A percentile compares a stretch with the other conserved stretches of the same genome.
Evolutionary conservation across 1,140 invertebrate genomes (phyloP).

Genomic region (Tetranychus urticae): DNA sequence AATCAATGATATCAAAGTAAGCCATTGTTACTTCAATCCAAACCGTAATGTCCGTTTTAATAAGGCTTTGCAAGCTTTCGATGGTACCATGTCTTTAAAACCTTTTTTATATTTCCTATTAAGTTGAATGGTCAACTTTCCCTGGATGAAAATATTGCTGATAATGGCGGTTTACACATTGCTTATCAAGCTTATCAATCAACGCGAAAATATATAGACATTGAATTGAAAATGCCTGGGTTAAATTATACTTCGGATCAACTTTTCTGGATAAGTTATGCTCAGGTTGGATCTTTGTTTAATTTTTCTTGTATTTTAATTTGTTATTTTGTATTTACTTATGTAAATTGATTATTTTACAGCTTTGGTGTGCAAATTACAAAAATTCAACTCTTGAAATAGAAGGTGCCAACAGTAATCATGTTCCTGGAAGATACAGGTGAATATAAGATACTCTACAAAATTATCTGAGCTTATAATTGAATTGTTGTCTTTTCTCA

Average conservation of each 20-base stretch:
- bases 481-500: no score
- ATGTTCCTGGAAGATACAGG: no score
- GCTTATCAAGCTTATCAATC: slow-evolving; percentile 3
- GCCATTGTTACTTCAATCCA: slow-evolving; percentile 14
- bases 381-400: no score
- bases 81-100: no score
- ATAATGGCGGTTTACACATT: slow-evolving; percentile 23
- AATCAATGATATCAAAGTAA: slow-evolving; percentile 12
- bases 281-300: slow-evolving; percentile 28
- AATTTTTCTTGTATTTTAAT: neutral
- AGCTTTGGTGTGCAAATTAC: no score
- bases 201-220: slow-evolving; percentile 9
- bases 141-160: slow-evolving; percentile 28
- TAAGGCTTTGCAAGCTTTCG: no score
- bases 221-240: slow-evolving; percentile 35
- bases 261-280: slow-evolving; percentile 59
- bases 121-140: slow-evolving; percentile 21
- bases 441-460: no score
- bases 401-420: no score
- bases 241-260: slow-evolving; percentile 46
- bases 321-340: neutral
- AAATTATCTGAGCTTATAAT: no score
- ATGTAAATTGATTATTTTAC: no score
- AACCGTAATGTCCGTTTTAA: no score
- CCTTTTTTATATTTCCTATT: no score